Conservation (phyloP, 1,140 invertebrate genomes). For the Calliphora vicina region DNA sequence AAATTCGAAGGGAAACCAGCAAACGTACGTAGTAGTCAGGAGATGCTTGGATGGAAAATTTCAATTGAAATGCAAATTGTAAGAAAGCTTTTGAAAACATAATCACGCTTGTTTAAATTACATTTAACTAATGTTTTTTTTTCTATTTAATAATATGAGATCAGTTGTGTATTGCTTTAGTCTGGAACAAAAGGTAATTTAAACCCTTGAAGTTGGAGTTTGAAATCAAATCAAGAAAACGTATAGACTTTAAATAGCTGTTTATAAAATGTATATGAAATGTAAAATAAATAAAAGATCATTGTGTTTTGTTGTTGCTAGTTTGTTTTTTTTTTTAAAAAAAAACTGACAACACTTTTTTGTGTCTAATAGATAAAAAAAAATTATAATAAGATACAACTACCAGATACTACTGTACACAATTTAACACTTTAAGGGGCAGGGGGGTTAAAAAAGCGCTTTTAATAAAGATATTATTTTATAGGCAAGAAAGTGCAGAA, state of each 20-base stretch:
- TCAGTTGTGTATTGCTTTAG: neutral
- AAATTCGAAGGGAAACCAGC: neutral
- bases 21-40: neutral
- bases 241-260: neutral
- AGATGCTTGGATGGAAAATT: slow-evolving; percentile 20
- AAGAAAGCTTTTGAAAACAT: slow-evolving; percentile 36
- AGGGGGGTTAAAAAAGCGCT: neutral
- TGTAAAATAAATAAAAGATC: neutral
- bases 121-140: slow-evolving; percentile 31
- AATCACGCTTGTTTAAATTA: slow-evolving; percentile 35
- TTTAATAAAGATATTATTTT: neutral
- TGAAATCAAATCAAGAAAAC: neutral
- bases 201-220: neutral
- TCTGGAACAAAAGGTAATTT: neutral
- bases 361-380: neutral
- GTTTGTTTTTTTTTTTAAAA: neutral
- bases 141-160: neutral
- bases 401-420: neutral
- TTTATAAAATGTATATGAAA: neutral
- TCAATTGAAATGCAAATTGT: slow-evolving; percentile 36
- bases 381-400: neutral
- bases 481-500: too few relatives aligned
- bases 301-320: neutral
- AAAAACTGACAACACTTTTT: neutral
- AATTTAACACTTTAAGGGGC: neutral